A percentile compares a stretch with the other conserved stretches of the same genome.
Conservation (phyloP, 2,797 vertebrate genomes). For the Enoplosus armatus region DNA sequence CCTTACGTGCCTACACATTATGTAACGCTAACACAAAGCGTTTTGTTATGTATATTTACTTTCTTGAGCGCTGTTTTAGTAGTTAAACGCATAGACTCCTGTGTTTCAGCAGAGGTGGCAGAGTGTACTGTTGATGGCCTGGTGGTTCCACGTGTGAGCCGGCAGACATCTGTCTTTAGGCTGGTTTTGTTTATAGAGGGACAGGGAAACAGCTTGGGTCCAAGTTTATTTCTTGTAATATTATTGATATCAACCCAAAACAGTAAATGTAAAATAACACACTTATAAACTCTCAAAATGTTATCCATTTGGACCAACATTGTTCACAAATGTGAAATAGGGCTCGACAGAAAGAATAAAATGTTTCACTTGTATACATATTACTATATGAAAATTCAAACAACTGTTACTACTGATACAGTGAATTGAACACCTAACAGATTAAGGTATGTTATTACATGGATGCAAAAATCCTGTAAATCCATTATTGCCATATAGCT, state of each 20-base stretch:
- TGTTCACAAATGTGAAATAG: background rate
- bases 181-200: background rate
- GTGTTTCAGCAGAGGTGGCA: background rate
- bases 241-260: background rate
- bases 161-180: background rate
- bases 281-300: background rate
- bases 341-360: background rate
- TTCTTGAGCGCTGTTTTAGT: background rate
- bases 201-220: background rate
- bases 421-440: background rate
- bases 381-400: too few relatives aligned
- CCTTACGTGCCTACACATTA: fast-evolving
- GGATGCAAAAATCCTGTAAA: background rate
- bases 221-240: background rate
- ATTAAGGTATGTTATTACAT: background rate
- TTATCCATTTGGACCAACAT: background rate
- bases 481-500: background rate
- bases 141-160: slow-evolving; percentile 1
- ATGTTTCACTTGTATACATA: too few relatives aligned
- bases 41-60: background rate
- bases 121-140: background rate
- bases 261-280: background rate
- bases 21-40: background rate
- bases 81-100: background rate
- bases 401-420: too few relatives aligned